A percentile compares a stretch with the other conserved stretches of the same genome.
Conservation (phyloP, 1,140 invertebrate species). For the Sinella curviseta region DNA sequence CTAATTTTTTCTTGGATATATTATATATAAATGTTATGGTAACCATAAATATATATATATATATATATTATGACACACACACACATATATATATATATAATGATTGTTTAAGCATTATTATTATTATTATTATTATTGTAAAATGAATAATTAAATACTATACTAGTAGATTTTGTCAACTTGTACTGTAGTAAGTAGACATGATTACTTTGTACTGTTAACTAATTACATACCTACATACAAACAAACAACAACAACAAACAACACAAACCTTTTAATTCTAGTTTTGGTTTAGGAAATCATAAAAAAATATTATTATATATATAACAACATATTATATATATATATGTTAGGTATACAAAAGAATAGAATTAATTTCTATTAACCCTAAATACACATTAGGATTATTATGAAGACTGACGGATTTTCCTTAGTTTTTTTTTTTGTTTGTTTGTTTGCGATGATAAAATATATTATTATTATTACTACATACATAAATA, state of each 20-base stretch:
- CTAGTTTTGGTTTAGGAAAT: no score
- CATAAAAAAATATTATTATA: no score
- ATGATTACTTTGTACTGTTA: background rate
- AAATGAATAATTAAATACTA: no score
- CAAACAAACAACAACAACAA: no score
- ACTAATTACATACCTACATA: background rate
- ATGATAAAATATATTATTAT: no score
- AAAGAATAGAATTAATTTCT: no score
- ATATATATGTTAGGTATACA: no score
- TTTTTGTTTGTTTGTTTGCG: no score
- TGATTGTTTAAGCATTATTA: no score
- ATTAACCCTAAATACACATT: background rate
- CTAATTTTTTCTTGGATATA: slow-evolving; percentile 4
- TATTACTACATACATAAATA: background rate
- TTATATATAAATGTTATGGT: background rate
- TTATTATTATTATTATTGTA: background rate
- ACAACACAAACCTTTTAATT: no score
- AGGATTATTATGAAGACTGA: slow-evolving; percentile 18
- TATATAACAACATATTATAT: no score
- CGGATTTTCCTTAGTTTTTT: background rate
- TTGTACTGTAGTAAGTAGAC: background rate
- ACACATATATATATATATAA: background rate
- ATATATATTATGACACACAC: background rate
- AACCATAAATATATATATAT: background rate
- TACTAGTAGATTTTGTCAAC: no score